phyloP scores from a whole-genome alignment of 2,113 vertebrate genomes.

The Romanogobio albipinnatus region DNA sequence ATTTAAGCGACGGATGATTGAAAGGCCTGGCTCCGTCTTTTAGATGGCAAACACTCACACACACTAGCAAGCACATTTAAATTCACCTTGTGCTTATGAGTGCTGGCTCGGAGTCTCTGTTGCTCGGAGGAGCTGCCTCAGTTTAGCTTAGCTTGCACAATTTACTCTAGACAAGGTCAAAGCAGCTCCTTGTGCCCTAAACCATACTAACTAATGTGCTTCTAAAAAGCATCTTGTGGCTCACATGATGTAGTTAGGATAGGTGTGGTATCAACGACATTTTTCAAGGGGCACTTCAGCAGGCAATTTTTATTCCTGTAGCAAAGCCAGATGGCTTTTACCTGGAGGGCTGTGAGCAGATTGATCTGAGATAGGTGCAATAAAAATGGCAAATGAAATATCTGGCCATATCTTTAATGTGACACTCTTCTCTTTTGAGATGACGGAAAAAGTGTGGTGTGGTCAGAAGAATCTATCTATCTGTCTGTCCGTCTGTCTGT shows the following conservation, averaged over 20 bases:
- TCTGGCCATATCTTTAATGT: slow-evolving; percentile 77
- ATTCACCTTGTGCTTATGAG: slow-evolving; percentile 41
- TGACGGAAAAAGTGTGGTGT: slow-evolving; percentile 42
- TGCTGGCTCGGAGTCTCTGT: slow-evolving; percentile 2
- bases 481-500: too few relatives aligned
- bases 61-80: slow-evolving; percentile 40
- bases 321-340: slow-evolving; percentile 73
- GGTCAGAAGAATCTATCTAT: neutral
- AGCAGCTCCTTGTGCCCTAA: slow-evolving; percentile 19
- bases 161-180: slow-evolving; percentile 41
- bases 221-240: slow-evolving; percentile 9
- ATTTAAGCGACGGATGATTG: slow-evolving; percentile 42
- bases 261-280: slow-evolving; percentile 67
- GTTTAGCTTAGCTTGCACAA: slow-evolving; percentile 26
- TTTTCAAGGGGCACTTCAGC: slow-evolving; percentile 72
- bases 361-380: slow-evolving; percentile 78
- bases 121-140: neutral
- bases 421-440: slow-evolving; percentile 58
- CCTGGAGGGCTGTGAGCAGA: slow-evolving; percentile 73
- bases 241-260: slow-evolving; percentile 43
- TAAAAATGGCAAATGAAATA: slow-evolving; percentile 79
- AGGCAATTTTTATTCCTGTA: slow-evolving; percentile 71
- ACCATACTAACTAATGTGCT: slow-evolving; percentile 41
- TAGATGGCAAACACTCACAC: slow-evolving; percentile 31
- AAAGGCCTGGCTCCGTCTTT: slow-evolving; percentile 42